Conservation (phyloP, 2,888 invertebrate genomes). For the Sarcophaga carnaria region DNA sequence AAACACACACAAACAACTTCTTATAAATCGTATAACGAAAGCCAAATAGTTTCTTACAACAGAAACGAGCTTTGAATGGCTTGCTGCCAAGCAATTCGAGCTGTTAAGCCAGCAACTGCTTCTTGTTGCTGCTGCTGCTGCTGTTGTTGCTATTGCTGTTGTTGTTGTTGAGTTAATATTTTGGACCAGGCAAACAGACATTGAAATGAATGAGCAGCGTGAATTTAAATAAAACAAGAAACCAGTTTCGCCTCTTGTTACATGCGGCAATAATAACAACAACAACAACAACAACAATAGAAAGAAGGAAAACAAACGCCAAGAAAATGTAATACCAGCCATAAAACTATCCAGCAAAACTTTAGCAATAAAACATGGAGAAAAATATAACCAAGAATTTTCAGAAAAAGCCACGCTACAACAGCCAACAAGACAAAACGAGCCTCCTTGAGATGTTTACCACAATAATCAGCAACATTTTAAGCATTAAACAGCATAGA, state of each 20-base stretch:
- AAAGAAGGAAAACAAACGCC: slow-evolving; percentile 3
- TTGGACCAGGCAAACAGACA: slow-evolving; percentile 68
- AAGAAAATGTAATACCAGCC: background rate
- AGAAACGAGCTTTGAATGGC: background rate
- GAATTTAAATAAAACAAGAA: slow-evolving; percentile 58
- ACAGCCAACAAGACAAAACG: slow-evolving; percentile 44
- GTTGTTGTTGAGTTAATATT: slow-evolving; percentile 39
- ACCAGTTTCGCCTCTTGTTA: slow-evolving; percentile 54
- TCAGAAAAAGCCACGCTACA: slow-evolving; percentile 48
- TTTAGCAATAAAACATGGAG: slow-evolving; percentile 31
- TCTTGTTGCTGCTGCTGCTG: slow-evolving; percentile 8
- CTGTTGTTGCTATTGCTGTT: background rate
- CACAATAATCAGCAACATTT: slow-evolving; percentile 12
- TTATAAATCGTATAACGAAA: background rate
- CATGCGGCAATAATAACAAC: background rate
- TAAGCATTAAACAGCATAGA: slow-evolving; percentile 15
- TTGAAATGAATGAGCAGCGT: slow-evolving; percentile 55
- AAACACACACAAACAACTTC: too few relatives aligned
- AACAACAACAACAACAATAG: background rate
- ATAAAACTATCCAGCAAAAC: background rate
- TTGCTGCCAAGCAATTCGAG: background rate
- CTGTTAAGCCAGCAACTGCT: background rate
- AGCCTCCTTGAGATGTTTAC: slow-evolving; percentile 56
- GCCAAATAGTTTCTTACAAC: background rate
- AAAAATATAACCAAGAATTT: slow-evolving; percentile 48